Percentiles rank a stretch among this genome's conserved stretches.
Conservation (phyloP, 2,888 invertebrate species). For the Netelia fuscicornis region DNA sequence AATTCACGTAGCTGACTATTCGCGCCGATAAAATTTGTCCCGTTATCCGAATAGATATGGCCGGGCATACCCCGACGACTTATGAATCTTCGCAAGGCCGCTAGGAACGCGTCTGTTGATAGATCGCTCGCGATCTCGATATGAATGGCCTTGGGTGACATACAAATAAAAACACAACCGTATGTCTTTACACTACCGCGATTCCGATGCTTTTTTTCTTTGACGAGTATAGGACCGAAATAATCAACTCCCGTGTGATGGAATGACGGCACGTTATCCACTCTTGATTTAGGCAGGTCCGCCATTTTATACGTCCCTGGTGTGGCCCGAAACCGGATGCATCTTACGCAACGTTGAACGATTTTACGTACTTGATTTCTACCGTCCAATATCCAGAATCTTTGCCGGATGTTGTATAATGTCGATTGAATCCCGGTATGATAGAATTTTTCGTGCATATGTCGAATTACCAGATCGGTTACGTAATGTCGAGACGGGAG, state of each 20-base stretch:
- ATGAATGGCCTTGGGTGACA: conserved; percentile 62
- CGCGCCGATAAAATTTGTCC: conserved; percentile 67
- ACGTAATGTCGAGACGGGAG: conserved; percentile 59
- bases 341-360: conserved; percentile 32
- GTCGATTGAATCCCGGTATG: conserved; percentile 55
- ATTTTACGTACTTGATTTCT: conserved; percentile 11
- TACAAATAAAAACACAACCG: conserved; percentile 63
- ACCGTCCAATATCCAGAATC: too few species aligned
- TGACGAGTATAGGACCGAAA: conserved; percentile 56
- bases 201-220: conserved; percentile 48
- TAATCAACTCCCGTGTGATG: conserved; percentile 58
- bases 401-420: conserved; percentile 8
- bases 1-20: conserved; percentile 61
- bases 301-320: conserved; percentile 43
- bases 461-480: conserved; percentile 53
- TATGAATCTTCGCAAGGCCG: conserved; percentile 60
- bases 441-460: conserved; percentile 48
- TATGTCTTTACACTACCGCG: conserved; percentile 54
- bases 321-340: conserved; percentile 51
- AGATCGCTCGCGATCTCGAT: conserved; percentile 55
- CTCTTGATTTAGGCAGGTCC: conserved; percentile 52
- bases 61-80: conserved; percentile 53
- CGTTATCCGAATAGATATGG: conserved; percentile 65
- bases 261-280: conserved; percentile 49
- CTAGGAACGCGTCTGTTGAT: conserved; percentile 61